Percentiles rank a stretch among this genome's conserved stretches.
These are phyloP conservation scores for Anomalospiza imberbis DNA, from an alignment of 2,797 vertebrate species.

Conservation along the genomic window DNA sequence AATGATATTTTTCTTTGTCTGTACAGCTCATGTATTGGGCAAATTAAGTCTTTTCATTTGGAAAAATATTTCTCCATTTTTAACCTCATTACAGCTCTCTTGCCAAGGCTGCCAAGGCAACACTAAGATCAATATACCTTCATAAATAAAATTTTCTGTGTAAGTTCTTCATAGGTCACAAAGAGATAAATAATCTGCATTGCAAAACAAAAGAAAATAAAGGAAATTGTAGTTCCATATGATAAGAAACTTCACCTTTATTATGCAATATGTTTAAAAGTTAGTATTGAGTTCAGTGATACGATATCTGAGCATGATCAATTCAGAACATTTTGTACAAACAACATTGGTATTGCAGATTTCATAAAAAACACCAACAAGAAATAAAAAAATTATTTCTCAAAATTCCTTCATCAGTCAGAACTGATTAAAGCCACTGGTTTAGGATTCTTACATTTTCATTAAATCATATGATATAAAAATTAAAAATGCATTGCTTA, in stretches of 20 bases:
- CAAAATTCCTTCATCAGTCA: background rate
- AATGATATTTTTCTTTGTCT: background rate
- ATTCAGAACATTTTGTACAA: background rate
- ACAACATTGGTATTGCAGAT: background rate
- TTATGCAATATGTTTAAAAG: background rate
- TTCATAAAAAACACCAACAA: accelerated
- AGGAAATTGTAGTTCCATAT: background rate
- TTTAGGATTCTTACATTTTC: background rate
- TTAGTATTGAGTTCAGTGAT: background rate
- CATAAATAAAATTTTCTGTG: background rate
- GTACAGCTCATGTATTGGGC: background rate
- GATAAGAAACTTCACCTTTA: background rate
- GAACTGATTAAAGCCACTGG: background rate
- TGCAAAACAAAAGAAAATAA: background rate
- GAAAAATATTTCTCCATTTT: background rate
- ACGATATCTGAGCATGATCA: background rate
- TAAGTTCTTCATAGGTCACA: background rate
- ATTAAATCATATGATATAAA: background rate
- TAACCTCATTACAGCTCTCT: background rate
- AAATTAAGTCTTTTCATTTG: background rate
- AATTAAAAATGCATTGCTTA: background rate
- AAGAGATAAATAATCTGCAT: background rate
- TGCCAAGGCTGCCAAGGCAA: background rate
- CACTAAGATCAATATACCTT: background rate
- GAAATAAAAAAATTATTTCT: background rate